Evolutionary conservation across 53 echinoderm and acorn worm genomes (phyloP).

Genomic region (Echinometra lucunter): DNA sequence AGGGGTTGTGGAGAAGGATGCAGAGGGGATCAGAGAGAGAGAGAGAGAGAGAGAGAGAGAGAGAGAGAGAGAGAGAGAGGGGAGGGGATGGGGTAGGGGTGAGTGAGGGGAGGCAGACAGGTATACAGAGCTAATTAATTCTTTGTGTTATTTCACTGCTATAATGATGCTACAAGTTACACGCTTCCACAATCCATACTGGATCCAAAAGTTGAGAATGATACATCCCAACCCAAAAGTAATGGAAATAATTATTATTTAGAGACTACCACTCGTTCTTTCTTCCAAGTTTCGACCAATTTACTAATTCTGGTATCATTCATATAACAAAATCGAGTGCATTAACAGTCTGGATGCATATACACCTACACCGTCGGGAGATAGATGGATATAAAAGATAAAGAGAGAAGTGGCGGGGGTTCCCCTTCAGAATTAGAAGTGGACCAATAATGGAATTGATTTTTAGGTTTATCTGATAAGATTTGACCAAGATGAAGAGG

Average conservation of each 20-base stretch:
- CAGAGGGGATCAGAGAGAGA: not conserved
- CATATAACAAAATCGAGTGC: not conserved
- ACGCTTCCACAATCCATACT: too few species aligned
- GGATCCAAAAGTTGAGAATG: too few species aligned
- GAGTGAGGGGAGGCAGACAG: too few species aligned
- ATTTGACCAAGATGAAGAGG: conserved; percentile 27
- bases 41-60: not conserved
- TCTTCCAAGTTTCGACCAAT: not conserved
- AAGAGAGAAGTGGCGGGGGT: not conserved
- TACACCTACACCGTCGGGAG: not conserved
- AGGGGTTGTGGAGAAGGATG: not conserved
- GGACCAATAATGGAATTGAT: conserved; percentile 19
- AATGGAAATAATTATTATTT: too few species aligned
- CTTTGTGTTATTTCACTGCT: too few species aligned
- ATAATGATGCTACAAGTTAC: too few species aligned
- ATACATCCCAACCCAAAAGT: too few species aligned
- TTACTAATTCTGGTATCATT: not conserved
- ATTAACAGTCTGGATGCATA: not conserved
- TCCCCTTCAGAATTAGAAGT: not conserved
- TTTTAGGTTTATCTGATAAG: conserved; percentile 16
- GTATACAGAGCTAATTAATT: too few species aligned
- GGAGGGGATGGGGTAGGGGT: too few species aligned
- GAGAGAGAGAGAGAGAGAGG: not conserved
- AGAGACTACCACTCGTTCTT: not conserved
- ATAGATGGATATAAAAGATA: not conserved